Base-by-base conservation (phyloP, 2,888 invertebrate genomes). In the Lasioglossum vierecki region DNA sequence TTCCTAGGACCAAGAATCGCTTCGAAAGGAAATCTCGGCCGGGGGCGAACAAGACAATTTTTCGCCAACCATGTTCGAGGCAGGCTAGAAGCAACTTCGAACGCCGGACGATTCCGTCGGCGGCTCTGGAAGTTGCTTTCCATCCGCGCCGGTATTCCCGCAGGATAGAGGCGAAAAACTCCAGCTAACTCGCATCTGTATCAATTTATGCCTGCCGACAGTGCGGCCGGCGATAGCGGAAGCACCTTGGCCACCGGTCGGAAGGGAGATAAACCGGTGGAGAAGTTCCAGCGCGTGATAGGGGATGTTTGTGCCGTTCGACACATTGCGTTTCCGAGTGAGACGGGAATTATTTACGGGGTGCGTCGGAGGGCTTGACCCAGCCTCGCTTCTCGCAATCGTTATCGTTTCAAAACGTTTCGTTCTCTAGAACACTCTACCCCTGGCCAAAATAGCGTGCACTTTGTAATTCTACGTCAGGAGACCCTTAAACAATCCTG, bases 121-220 rank as follows among this genome's bases (percentile, higher is more conserved):
- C 76, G 68, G 41, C 11, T 57, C 53, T 26, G 68, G 75, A 70
- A 74, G 79, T 82, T 71, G 84, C 82, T 83, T 75, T 76, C 76
- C 68, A 68, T 80, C 73, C 66, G 39, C 57, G 72, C 75, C 71
- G 75, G 83, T 76, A 75, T 88, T 88, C 89, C 92, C 89, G 85
- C 78, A 91, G 92, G 92, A 91, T 88, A 88, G 87, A 90, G 90
- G 92, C 93, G 94, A 94, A 94, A 94, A 94, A 94, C 93, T 94
- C 93, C 88, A 84, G 92, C 92, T 93, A 94, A 94, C 94, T 94
- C 94, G 93, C 94, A 94, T 94, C 94, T 93, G 94, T 94, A 94
- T 94, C 94, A 94, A 94, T 94, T 94, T 94, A 94, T 93, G 92
- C 93, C 53, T 89, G 91, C 91, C 91, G 90, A 91, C 92, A 89